Conservation (phyloP, 2,888 invertebrate genomes). For the Eupithecia tripunctaria region DNA sequence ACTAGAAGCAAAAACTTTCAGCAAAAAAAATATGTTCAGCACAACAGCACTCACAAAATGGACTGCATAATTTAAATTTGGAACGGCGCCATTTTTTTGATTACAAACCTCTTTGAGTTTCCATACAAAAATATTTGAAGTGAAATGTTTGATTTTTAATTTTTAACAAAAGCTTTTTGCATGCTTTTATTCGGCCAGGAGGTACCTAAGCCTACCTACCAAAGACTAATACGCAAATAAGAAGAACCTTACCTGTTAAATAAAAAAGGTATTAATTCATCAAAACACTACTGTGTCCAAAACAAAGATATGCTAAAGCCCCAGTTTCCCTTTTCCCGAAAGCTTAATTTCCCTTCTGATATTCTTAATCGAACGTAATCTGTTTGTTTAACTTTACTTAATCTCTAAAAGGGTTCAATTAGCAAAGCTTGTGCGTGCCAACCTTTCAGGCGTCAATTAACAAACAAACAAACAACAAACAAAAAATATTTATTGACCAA, state of each 20-base stretch:
- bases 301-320: background rate
- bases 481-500: no score
- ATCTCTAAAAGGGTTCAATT: conserved; percentile 5
- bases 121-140: conserved; percentile 2
- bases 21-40: conserved; percentile 8
- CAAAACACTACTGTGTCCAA: no score
- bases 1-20: background rate
- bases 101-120: conserved; percentile 27
- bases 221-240: background rate
- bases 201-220: no score
- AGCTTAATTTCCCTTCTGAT: background rate
- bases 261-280: no score
- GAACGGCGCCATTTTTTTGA: conserved; percentile 32
- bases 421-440: background rate
- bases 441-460: background rate
- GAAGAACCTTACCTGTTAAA: background rate
- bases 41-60: conserved; percentile 12
- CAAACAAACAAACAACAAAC: background rate
- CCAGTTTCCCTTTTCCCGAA: background rate
- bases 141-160: conserved; percentile 8
- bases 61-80: conserved; percentile 22
- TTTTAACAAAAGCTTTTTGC: background rate
- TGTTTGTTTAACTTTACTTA: conserved; percentile 1
- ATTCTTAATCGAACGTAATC: background rate
- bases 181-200: background rate